Evolutionary conservation across 2,113 vertebrate genomes (phyloP).

Genomic region (Pontoporia blainvillei): DNA sequence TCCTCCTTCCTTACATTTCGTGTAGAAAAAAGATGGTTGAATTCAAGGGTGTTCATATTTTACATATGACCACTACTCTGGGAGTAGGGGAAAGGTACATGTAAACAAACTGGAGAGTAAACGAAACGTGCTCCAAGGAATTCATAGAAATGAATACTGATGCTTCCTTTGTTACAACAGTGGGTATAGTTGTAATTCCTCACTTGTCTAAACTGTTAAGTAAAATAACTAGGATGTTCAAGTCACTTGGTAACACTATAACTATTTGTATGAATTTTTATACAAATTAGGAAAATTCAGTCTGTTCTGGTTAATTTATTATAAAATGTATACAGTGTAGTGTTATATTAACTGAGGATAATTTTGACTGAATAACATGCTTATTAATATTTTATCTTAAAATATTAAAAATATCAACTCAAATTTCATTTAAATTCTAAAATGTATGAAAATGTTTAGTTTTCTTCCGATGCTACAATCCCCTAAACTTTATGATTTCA

Average conservation of each 20-base stretch:
- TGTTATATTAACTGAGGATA: not conserved
- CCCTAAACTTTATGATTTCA: not conserved
- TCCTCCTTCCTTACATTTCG: not conserved
- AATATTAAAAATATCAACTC: not conserved
- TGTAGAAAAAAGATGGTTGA: not conserved
- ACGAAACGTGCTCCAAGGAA: not conserved
- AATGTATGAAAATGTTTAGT: not conserved
- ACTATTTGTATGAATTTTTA: not conserved
- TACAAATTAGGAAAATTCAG: not conserved
- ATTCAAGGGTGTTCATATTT: not conserved
- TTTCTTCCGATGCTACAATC: not conserved
- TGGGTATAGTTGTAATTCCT: not conserved
- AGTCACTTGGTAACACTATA: not conserved
- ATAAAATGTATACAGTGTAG: not conserved
- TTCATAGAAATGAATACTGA: not conserved
- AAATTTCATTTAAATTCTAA: not conserved
- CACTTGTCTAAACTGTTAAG: not conserved
- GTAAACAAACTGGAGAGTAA: not conserved
- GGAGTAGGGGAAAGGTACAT: not conserved
- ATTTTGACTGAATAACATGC: not conserved
- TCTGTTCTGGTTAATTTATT: not conserved
- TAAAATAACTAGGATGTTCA: not conserved
- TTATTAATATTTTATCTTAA: slow-evolving; percentile 9
- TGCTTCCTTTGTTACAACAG: not conserved
- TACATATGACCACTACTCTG: not conserved